A percentile compares a stretch with the other conserved stretches of the same genome.
These are phyloP conservation scores for Syngnathus acus DNA, from an alignment of 2,797 vertebrate genomes.

Conservation along the genomic window DNA sequence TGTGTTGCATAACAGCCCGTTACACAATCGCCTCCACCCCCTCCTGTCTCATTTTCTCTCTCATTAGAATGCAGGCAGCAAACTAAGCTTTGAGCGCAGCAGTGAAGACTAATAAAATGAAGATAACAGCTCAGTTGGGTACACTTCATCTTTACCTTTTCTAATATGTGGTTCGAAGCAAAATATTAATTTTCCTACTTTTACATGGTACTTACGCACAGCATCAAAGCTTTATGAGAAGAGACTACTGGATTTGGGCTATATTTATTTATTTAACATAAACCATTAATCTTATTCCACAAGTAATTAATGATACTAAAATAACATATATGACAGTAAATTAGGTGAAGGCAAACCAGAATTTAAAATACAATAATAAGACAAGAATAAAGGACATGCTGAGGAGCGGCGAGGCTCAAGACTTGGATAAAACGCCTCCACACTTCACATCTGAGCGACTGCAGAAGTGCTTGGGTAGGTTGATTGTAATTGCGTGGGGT, in stretches of 20 bases:
- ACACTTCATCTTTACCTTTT: constrained; percentile 27
- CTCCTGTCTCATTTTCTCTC: constrained; percentile 26
- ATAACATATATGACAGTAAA: neutral
- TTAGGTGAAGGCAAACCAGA: neutral
- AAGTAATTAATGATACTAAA: neutral
- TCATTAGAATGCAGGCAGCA: constrained; percentile 62
- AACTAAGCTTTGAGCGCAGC: constrained; percentile 41
- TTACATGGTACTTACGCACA: constrained; percentile 13
- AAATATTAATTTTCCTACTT: constrained; percentile 9
- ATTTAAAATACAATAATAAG: neutral
- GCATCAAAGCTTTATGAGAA: neutral
- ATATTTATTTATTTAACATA: neutral
- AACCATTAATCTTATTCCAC: neutral
- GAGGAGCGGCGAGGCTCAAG: neutral
- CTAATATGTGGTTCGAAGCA: constrained; percentile 18
- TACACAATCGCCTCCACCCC: constrained; percentile 48
- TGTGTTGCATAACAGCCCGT: constrained; percentile 63
- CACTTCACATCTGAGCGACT: neutral
- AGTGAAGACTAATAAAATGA: constrained; percentile 46
- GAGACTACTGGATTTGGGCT: neutral
- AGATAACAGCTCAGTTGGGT: constrained; percentile 25
- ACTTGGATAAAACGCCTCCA: neutral
- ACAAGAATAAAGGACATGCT: neutral
- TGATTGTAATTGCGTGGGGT: neutral
- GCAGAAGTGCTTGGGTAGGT: neutral